These are phyloP conservation scores for Agonopterix subpropinquella DNA, from an alignment of 2,888 invertebrate species.

Conservation along the genomic window DNA sequence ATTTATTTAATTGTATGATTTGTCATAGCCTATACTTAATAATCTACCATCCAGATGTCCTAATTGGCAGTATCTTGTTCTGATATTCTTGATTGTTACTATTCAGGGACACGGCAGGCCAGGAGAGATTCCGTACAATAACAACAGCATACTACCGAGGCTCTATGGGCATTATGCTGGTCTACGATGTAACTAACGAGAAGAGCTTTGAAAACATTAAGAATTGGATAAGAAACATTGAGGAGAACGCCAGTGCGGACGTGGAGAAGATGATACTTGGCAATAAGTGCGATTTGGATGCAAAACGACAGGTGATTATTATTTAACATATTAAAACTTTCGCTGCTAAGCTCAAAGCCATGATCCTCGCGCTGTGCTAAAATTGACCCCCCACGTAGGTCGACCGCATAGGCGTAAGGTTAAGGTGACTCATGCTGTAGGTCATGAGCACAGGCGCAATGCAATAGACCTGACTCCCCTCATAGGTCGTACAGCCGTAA, in stretches of 20 bases:
- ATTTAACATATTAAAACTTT: neutral
- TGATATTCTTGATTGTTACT: neutral
- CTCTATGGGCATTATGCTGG: conserved; percentile 99
- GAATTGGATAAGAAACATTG: conserved; percentile 99
- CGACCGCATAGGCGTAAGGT: too few species aligned
- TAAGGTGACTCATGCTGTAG: too few species aligned
- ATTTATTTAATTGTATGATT: conserved; percentile 1
- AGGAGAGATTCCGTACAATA: conserved; percentile 98
- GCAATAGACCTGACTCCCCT: too few species aligned
- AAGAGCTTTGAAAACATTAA: conserved; percentile 99
- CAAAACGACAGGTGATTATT: conserved; percentile 86
- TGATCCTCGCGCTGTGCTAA: too few species aligned
- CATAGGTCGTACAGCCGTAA: too few species aligned
- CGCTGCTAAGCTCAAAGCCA: too few species aligned
- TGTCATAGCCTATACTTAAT: neutral
- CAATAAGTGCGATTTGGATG: conserved; percentile 98
- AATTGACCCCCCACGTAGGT: too few species aligned
- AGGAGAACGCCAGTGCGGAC: conserved; percentile 98
- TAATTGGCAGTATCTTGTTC: neutral
- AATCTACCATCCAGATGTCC: neutral
- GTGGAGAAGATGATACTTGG: conserved; percentile 99
- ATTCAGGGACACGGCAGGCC: conserved; percentile 98
- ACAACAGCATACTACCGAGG: conserved; percentile 99
- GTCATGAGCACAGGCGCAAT: too few species aligned
- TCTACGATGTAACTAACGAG: conserved; percentile 99